Evolutionary conservation across 2,888 invertebrate species (phyloP).

Genomic region (Sphinx pinastri): DNA sequence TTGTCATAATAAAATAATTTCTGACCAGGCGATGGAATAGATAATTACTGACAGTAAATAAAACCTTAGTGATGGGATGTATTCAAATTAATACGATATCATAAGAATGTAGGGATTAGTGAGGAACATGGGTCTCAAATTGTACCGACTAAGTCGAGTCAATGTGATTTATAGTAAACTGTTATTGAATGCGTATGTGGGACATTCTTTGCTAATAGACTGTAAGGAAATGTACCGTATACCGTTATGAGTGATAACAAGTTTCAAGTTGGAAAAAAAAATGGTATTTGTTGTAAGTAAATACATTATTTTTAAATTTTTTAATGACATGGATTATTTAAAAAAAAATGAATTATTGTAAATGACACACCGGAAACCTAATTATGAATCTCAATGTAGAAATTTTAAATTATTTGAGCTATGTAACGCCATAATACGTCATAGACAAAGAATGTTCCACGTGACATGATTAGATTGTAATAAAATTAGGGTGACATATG

Average conservation of each 20-base stretch:
- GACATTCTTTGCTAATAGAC: conserved; percentile 30
- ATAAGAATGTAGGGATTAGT: conserved; percentile 43
- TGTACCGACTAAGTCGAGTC: conserved; percentile 61
- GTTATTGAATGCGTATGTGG: conserved; percentile 34
- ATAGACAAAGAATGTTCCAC: conserved; percentile 43
- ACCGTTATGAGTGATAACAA: no score
- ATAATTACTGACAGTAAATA: conserved; percentile 15
- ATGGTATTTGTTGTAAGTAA: no score
- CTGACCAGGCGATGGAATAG: not conserved
- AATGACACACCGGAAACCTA: no score
- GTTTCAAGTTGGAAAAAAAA: not conserved
- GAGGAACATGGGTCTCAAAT: conserved; percentile 65
- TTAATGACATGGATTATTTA: no score
- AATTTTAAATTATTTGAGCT: not conserved
- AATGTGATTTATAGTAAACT: conserved; percentile 48
- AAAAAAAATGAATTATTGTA: no score
- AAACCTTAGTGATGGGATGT: conserved; percentile 32
- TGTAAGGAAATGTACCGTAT: no score
- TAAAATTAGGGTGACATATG: conserved; percentile 57
- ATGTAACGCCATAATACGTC: conserved; percentile 4
- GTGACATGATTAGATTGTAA: conserved; percentile 41
- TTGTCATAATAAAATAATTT: not conserved
- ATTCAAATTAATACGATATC: conserved; percentile 35
- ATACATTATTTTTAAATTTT: no score
- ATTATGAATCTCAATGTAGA: not conserved